A percentile compares a stretch with the other conserved stretches of the same genome.
These are phyloP conservation scores for Melanotus villosus DNA, from an alignment of 2,888 invertebrate genomes.

Conservation along the genomic window DNA sequence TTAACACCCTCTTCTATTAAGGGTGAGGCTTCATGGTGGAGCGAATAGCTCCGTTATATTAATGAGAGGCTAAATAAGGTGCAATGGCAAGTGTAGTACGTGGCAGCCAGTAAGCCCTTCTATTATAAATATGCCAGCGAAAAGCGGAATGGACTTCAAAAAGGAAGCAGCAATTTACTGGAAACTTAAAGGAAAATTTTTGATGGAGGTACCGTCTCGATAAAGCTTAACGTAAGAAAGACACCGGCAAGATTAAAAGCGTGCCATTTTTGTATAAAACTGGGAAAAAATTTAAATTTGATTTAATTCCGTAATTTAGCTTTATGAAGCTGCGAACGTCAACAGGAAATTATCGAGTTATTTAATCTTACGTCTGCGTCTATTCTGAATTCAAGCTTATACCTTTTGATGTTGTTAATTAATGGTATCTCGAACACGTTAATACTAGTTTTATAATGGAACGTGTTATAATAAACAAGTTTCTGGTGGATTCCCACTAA, in stretches of 20 bases:
- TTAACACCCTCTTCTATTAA: constrained; percentile 44
- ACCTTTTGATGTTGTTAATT: not conserved
- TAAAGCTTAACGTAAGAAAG: too few relatives aligned
- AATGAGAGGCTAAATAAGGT: constrained; percentile 43
- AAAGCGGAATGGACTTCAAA: constrained; percentile 4
- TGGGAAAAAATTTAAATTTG: too few relatives aligned
- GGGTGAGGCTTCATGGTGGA: constrained; percentile 30
- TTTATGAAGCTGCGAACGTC: too few relatives aligned
- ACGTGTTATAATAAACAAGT: not conserved
- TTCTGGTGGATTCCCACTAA: not conserved
- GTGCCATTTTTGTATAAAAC: too few relatives aligned
- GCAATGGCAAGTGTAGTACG: constrained; percentile 33
- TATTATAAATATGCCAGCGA: constrained; percentile 11
- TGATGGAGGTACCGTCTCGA: too few relatives aligned
- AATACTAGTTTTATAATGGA: not conserved
- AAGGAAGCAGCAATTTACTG: not conserved
- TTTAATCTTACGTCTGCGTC: too few relatives aligned
- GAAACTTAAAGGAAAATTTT: not conserved
- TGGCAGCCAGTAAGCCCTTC: constrained; percentile 27
- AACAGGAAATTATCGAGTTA: too few relatives aligned
- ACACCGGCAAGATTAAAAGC: too few relatives aligned
- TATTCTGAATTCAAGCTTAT: not conserved
- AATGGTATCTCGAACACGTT: not conserved
- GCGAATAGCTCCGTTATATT: constrained; percentile 43
- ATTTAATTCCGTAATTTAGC: too few relatives aligned